Percentiles rank a stretch among this genome's conserved stretches.
Conservation (phyloP, 2,113 vertebrate species). For the Bombycilla garrulus region DNA sequence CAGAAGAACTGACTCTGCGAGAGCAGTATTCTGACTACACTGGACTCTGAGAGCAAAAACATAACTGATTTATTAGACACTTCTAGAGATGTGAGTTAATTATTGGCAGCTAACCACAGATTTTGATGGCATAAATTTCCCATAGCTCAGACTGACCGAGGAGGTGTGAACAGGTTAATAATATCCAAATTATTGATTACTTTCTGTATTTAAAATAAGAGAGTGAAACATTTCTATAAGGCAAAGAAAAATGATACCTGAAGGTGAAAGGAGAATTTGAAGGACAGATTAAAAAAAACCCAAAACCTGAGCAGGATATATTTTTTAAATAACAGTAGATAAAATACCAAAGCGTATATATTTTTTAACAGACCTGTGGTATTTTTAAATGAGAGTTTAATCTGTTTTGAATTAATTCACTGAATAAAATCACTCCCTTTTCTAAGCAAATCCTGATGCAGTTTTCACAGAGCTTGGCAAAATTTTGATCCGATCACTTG, state of each 20-base stretch:
- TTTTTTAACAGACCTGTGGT: neutral
- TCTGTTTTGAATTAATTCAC: conserved; percentile 3
- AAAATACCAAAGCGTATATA: neutral
- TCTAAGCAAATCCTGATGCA: neutral
- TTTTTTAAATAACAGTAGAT: neutral
- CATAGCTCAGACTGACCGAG: neutral
- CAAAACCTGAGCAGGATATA: neutral
- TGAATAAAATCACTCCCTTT: neutral
- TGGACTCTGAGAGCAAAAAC: neutral
- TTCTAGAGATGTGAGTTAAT: neutral
- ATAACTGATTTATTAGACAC: neutral
- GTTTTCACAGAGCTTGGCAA: neutral
- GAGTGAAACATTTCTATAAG: neutral
- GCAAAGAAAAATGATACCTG: neutral
- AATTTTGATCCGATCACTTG: neutral
- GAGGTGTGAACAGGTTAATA: neutral
- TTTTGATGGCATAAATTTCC: neutral
- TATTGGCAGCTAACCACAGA: neutral
- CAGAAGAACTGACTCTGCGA: neutral
- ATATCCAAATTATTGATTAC: neutral
- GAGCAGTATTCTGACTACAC: neutral
- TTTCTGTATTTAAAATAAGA: neutral
- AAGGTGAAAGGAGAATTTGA: neutral
- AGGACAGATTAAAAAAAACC: neutral
- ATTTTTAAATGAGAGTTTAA: neutral